Percentiles rank a stretch among this genome's conserved stretches.
Conservation (phyloP, 2,888 invertebrate genomes). For the Hemistola chrysoprasaria region DNA sequence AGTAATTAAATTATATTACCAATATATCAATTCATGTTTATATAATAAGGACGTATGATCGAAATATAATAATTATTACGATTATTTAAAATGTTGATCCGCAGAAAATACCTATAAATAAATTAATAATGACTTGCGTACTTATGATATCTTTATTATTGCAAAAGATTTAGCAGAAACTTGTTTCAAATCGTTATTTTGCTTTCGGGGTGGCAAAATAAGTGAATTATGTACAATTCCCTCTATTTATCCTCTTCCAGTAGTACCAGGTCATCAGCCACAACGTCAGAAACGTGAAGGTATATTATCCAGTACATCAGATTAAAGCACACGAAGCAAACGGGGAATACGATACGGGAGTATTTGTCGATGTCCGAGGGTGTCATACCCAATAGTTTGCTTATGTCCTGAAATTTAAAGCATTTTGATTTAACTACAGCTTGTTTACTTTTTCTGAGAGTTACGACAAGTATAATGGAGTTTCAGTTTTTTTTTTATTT, state of each 20-base stretch:
- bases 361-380: constrained; percentile 99
- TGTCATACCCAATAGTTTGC: constrained; percentile 95
- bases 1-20: constrained; percentile 1
- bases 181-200: constrained; percentile 68
- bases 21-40: too few species aligned
- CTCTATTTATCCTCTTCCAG: constrained; percentile 85
- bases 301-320: constrained; percentile 99
- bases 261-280: constrained; percentile 95
- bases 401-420: constrained; percentile 85
- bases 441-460: background rate
- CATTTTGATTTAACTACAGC: background rate
- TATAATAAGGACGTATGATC: too few species aligned
- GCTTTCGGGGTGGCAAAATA: constrained; percentile 54
- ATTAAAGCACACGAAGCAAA: constrained; percentile 99
- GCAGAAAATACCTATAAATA: too few species aligned
- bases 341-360: constrained; percentile 98
- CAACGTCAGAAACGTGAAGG: constrained; percentile 97
- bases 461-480: too few species aligned
- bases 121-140: too few species aligned
- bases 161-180: constrained; percentile 1
- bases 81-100: too few species aligned
- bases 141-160: too few species aligned
- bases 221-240: constrained; percentile 60
- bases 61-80: too few species aligned
- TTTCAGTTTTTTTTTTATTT: too few species aligned